A percentile compares a stretch with the other conserved stretches of the same genome.
Conservation (phyloP, 2,113 vertebrate genomes). For the Geococcyx californianus region DNA sequence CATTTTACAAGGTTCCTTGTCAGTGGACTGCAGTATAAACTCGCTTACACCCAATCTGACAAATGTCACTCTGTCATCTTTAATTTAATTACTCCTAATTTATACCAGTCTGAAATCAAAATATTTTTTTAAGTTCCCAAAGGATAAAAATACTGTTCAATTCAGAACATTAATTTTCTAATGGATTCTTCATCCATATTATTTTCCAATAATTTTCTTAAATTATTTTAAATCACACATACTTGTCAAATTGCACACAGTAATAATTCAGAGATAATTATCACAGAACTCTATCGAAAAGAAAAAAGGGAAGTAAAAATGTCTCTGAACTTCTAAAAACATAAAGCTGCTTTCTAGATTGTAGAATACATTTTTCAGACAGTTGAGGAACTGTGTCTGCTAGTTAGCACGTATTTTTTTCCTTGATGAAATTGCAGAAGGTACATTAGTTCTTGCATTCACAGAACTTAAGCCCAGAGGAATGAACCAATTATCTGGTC, state of each 20-base stretch:
- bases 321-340: neutral
- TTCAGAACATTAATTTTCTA: neutral
- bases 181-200: neutral
- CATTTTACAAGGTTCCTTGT: neutral
- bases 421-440: neutral
- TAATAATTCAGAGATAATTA: neutral
- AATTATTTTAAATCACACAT: neutral
- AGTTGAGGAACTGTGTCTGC: neutral
- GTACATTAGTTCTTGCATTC: neutral
- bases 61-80: conserved; percentile 14
- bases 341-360: neutral
- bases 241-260: neutral
- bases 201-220: neutral
- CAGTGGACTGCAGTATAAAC: neutral
- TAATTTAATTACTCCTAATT: conserved; percentile 1
- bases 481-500: conserved; percentile 27
- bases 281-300: neutral
- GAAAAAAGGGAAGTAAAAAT: neutral
- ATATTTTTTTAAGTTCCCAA: neutral
- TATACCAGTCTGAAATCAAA: conserved; percentile 8
- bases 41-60: neutral
- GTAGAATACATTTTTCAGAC: neutral
- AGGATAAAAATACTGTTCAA: neutral
- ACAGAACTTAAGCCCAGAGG: neutral
- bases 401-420: neutral